Evolutionary conservation across 1,140 invertebrate species (phyloP), one percentile per base, ranked within the genome.

Genomic region (Aleiodes sp.): DNA sequence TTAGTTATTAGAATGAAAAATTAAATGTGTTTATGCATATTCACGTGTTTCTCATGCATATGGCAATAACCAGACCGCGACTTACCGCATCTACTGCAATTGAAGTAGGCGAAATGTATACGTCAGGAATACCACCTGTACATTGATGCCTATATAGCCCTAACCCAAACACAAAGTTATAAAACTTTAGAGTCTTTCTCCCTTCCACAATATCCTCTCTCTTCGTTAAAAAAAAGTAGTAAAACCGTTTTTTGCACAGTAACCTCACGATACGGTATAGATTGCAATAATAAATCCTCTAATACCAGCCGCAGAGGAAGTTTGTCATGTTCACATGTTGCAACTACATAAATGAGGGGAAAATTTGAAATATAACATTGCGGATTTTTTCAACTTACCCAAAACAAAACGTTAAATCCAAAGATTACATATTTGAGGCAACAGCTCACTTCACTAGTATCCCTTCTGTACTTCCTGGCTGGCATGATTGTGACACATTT

Each of bases 391-490:
- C 16, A 64, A 89, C 92, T 92, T 86, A 97, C 94, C 96, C 96
- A 98, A 89, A 98, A 98, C 76, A 98, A 88, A 71, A 98, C 96
- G 89, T 99, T 99, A 87, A 97, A 97, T 82, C 94, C 92, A 87
- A 98, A 98, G 77, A 98, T 97, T 82, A 98, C 90, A 88, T 98
- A 98, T 88, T 98, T 98, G 57, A 98, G 89, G 86, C 96, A 98
- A 88, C 96, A 97, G 88, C 94, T 97, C 79, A 98, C 95, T 94
- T 98, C 96, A 84, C 92, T 94, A 71, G 93, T 93, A 84, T 95
- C 93, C 78, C 93, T 89, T 82, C 93, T 87, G 86, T 93, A 93
- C 87, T 94, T 94, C 78, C 91, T 83, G 57, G 79, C 73, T 63
- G 80, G 80, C 80, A 81, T 81, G 78, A 68, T 73, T 78, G 73